phyloP scores from a whole-genome alignment of 2,797 vertebrate genomes.

The Xenops minutus region DNA sequence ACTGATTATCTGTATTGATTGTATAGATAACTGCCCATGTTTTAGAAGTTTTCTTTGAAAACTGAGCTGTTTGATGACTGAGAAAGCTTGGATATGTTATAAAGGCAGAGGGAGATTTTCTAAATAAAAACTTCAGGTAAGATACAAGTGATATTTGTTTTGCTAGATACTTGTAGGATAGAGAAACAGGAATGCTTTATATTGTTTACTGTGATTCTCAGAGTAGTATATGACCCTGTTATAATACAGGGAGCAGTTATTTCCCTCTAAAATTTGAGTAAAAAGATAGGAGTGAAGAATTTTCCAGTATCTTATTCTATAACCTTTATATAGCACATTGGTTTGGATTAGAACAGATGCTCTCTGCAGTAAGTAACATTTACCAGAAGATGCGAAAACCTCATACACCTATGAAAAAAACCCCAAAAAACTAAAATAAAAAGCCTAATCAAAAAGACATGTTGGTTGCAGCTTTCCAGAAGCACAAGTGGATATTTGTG shows the following conservation, averaged over 20 bases:
- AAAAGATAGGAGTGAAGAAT: neutral
- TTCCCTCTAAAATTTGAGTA: neutral
- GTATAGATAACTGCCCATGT: neutral
- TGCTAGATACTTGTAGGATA: neutral
- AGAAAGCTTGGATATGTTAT: neutral
- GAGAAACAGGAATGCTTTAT: neutral
- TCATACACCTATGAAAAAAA: neutral
- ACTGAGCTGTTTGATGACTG: neutral
- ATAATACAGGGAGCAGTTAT: neutral
- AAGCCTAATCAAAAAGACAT: constrained; percentile 1
- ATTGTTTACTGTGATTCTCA: neutral
- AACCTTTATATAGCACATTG: neutral
- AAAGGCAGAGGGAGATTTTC: neutral
- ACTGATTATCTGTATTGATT: neutral
- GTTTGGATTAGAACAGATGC: neutral
- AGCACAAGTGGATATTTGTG: neutral
- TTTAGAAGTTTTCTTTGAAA: neutral
- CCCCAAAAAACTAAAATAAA: neutral
- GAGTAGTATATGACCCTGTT: neutral
- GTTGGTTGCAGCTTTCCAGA: neutral
- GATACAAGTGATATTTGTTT: neutral
- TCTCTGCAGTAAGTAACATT: neutral
- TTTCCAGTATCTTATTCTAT: neutral
- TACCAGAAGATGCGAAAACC: neutral
- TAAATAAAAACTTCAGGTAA: neutral